phyloP scores from a whole-genome alignment of 1,140 invertebrate genomes.

The Melitaea cinxia region DNA sequence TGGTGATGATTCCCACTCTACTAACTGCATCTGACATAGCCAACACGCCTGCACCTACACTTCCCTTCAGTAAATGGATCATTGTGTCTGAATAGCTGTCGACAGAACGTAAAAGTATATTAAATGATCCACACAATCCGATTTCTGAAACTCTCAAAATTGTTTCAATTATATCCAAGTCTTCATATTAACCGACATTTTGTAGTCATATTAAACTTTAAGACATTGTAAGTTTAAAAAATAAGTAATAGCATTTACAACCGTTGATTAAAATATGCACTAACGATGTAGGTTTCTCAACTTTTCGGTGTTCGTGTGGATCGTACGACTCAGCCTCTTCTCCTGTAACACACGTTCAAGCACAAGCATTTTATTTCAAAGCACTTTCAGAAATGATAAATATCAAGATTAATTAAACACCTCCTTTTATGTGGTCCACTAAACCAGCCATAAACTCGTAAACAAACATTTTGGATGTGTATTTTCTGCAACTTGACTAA shows the following conservation, averaged over 20 bases:
- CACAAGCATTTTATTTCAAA: not conserved
- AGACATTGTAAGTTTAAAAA: too few relatives aligned
- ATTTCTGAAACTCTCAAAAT: too few relatives aligned
- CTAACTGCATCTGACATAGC: constrained; percentile 94
- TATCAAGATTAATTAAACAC: not conserved
- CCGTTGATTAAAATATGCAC: constrained; percentile 48
- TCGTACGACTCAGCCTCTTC: constrained; percentile 49
- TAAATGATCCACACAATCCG: not conserved
- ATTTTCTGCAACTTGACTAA: not conserved
- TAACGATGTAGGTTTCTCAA: constrained; percentile 88
- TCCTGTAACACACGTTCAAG: constrained; percentile 28
- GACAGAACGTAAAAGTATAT: constrained; percentile 29
- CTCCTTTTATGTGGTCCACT: constrained; percentile 51
- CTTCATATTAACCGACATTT: too few relatives aligned
- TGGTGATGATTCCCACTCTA: constrained; percentile 88
- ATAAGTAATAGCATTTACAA: not conserved
- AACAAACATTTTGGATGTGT: constrained; percentile 48
- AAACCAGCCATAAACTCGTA: constrained; percentile 63
- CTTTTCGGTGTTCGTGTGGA: constrained; percentile 81
- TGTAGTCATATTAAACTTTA: too few relatives aligned
- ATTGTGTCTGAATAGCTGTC: constrained; percentile 89
- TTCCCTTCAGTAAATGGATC: constrained; percentile 92
- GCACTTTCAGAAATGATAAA: not conserved
- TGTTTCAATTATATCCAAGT: too few relatives aligned
- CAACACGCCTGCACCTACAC: constrained; percentile 94